Base-by-base conservation (phyloP, 1,140 invertebrate species). In the Drosophila orosa region DNA sequence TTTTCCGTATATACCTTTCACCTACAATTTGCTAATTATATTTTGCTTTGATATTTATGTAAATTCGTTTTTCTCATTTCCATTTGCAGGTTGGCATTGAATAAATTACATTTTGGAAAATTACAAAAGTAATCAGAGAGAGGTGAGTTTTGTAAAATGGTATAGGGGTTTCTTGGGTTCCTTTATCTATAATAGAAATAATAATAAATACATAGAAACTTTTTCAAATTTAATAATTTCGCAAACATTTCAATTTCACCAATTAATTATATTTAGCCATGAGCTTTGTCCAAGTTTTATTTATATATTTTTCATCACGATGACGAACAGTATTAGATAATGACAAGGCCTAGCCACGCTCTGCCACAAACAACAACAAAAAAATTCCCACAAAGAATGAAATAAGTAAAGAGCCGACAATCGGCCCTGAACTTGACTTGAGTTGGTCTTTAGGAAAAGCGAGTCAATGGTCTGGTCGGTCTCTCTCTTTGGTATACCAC, bases 391-490 rank as follows among this genome's bases (percentile, higher is more conserved):
- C 29, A 15, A 17, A 35, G 33, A 24, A 75, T 52, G 27, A 69
- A 47, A 39, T 22, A 35, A 52, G 62, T 19, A 61, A 35, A 31
- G 22, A 65, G 48, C 60, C 37, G 39, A 40, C 68, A 61, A 79
- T 45, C 68, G 82, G 84, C 82, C 82, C 82, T 86, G 82, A 86
- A 86, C 82, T 86, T 86, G 82, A 86, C 78, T 86, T 76, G 63
- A 81, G 65, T 72, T 62, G 48, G 55, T 69, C 67, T 71, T 71
- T 57, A 59, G 66, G 69, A 82, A 86, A 77, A 66, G n/a, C 50
- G 73, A 83, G 84, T 82, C 82, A 87, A 76, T 76, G 75, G 75
- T 78, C 73, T 47, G 25, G 52, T 35, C n/a, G n/a, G n/a, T n/a
- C n/a, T n/a, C n/a, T n/a, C 63, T 81, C 56, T 86, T 42, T 24